Conservation (phyloP, 1,140 invertebrate genomes). For the Manduca sexta region DNA sequence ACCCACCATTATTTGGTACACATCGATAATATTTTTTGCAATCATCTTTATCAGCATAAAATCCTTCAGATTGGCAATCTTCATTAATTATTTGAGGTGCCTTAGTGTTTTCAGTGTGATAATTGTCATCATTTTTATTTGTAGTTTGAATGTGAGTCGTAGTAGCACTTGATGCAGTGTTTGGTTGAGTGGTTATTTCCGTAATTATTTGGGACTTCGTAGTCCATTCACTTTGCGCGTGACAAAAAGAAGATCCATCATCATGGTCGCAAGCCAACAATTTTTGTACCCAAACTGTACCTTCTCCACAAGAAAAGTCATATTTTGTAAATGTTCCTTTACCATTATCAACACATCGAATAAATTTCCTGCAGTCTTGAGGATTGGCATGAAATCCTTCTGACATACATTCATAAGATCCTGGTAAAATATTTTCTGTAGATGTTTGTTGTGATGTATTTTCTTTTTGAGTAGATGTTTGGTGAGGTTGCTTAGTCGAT, state of each 20-base stretch:
- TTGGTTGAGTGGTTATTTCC: slow-evolving; percentile 16
- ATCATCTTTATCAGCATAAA: slow-evolving; percentile 71
- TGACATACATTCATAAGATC: slow-evolving; percentile 41
- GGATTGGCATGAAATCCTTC: slow-evolving; percentile 81
- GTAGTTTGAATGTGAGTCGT: neutral
- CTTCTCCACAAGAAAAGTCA: slow-evolving; percentile 81
- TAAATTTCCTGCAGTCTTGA: slow-evolving; percentile 84
- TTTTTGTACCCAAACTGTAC: slow-evolving; percentile 83
- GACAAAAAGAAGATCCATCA: slow-evolving; percentile 62
- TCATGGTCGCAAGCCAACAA: slow-evolving; percentile 80
- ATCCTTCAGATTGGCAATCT: slow-evolving; percentile 72
- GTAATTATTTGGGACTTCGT: slow-evolving; percentile 19
- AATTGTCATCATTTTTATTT: slow-evolving; percentile 3
- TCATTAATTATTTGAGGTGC: slow-evolving; percentile 10
- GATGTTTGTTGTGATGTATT: neutral
- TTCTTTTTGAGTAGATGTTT: neutral
- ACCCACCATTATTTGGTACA: slow-evolving; percentile 74
- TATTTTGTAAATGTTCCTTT: slow-evolving; percentile 76
- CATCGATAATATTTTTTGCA: slow-evolving; percentile 79
- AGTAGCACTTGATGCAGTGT: slow-evolving; percentile 3
- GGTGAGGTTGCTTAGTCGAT: neutral
- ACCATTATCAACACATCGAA: slow-evolving; percentile 81
- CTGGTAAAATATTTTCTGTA: neutral
- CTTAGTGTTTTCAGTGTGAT: slow-evolving; percentile 5
- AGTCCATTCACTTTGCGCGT: slow-evolving; percentile 15